phyloP scores from a whole-genome alignment of 2,888 invertebrate genomes.

The Drosophila glabriapex region DNA sequence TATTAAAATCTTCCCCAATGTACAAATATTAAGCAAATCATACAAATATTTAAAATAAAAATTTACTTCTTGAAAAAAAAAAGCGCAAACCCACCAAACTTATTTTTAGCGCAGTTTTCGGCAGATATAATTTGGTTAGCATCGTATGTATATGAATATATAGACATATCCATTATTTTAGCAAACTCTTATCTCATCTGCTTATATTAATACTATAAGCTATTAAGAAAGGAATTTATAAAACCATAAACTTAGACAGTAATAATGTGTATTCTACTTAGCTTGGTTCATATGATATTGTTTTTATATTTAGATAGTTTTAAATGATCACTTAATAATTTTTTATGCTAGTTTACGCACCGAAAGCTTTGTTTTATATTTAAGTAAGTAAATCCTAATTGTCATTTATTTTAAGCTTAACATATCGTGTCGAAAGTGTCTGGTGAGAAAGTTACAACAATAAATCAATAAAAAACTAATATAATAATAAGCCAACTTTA shows the following conservation, averaged over 20 bases:
- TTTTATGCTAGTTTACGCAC: background rate
- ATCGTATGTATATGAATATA: background rate
- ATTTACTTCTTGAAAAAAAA: background rate
- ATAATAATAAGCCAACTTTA: background rate
- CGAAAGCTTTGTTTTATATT: background rate
- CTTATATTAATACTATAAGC: background rate
- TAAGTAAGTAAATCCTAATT: background rate
- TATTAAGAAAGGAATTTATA: no score
- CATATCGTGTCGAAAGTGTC: background rate
- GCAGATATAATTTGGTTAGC: background rate
- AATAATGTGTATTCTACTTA: background rate
- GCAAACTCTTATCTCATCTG: background rate
- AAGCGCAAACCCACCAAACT: background rate
- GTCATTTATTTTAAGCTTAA: background rate
- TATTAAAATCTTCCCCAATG: background rate
- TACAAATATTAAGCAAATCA: background rate
- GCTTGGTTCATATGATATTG: background rate
- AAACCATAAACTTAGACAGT: background rate
- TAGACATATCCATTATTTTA: background rate
- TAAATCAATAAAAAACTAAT: background rate
- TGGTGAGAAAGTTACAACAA: background rate
- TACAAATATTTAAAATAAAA: background rate
- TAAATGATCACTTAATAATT: background rate
- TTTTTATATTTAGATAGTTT: background rate
- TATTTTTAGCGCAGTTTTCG: background rate